These are phyloP conservation scores for Orthonevra nobilis DNA, from an alignment of 2,888 invertebrate genomes.

Conservation along the genomic window DNA sequence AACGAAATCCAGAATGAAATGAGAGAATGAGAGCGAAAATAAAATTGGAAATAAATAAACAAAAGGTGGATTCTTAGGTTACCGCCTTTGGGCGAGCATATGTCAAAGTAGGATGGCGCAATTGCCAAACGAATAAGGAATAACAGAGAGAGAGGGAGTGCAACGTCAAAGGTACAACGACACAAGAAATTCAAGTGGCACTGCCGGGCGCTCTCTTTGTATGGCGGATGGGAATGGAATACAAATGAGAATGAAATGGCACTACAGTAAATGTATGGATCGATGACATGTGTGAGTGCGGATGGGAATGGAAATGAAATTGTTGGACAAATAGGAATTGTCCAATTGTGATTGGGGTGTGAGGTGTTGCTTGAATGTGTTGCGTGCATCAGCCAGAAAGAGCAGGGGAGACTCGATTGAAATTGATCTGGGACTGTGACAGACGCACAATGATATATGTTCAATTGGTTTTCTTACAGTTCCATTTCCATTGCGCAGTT, in stretches of 20 bases:
- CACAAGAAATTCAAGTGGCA: conserved; percentile 67
- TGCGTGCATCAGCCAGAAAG: not conserved
- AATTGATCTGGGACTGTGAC: conserved; percentile 22
- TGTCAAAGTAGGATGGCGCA: conserved; percentile 39
- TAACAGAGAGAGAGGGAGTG: conserved; percentile 8
- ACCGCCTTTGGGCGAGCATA: conserved; percentile 70
- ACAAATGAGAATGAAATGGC: conserved; percentile 63
- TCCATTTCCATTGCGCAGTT: conserved; percentile 45
- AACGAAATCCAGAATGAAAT: conserved; percentile 59
- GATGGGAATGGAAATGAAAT: conserved; percentile 70
- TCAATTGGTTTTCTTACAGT: not conserved
- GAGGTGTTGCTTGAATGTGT: no score
- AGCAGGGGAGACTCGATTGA: not conserved
- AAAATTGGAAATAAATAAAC: conserved; percentile 70
- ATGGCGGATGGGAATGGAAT: conserved; percentile 57
- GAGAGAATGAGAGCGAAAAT: conserved; percentile 70
- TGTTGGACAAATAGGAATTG: conserved; percentile 68
- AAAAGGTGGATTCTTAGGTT: conserved; percentile 70
- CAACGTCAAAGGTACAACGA: conserved; percentile 47
- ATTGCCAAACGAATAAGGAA: conserved; percentile 12
- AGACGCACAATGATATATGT: conserved; percentile 10
- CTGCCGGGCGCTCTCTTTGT: conserved; percentile 46
- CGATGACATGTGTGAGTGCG: conserved; percentile 67
- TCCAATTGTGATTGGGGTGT: conserved; percentile 58
- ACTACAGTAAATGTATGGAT: conserved; percentile 14